phyloP scores from a whole-genome alignment of 2,888 invertebrate species.

The Incurvaria masculella region DNA sequence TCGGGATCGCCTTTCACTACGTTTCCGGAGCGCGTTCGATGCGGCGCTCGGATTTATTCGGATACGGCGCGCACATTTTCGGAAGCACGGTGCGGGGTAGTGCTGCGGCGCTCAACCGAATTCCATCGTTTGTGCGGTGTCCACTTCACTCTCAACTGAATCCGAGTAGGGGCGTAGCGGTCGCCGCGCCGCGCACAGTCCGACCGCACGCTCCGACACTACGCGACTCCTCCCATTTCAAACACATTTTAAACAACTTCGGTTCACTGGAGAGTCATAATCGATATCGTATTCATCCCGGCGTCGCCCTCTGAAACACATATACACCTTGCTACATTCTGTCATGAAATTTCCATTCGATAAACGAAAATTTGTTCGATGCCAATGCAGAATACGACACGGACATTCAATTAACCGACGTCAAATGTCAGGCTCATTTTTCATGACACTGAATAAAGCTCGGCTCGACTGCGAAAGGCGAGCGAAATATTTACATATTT shows the following conservation, averaged over 20 bases:
- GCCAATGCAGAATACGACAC: too few species aligned
- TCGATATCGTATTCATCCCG: background rate
- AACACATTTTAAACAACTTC: background rate
- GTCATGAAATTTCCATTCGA: too few species aligned
- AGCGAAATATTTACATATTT: background rate
- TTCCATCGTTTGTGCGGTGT: constrained; percentile 46
- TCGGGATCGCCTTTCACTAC: background rate
- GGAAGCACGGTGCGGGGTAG: constrained; percentile 34
- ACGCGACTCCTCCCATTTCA: background rate
- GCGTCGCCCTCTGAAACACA: background rate
- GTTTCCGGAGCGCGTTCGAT: constrained; percentile 12
- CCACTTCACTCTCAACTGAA: constrained; percentile 44
- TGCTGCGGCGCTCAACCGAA: constrained; percentile 41
- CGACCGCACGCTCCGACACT: background rate
- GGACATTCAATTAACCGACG: background rate
- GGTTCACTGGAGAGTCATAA: background rate
- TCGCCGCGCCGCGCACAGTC: background rate
- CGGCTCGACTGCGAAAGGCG: background rate
- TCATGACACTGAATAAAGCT: background rate
- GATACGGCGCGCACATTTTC: constrained; percentile 37
- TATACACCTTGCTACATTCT: background rate
- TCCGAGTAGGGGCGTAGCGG: background rate
- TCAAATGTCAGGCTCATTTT: background rate
- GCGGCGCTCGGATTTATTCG: constrained; percentile 20
- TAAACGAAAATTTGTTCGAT: too few species aligned